Base-by-base conservation (phyloP, 2,797 vertebrate species). In the Paedocypris micromegethes region DNA sequence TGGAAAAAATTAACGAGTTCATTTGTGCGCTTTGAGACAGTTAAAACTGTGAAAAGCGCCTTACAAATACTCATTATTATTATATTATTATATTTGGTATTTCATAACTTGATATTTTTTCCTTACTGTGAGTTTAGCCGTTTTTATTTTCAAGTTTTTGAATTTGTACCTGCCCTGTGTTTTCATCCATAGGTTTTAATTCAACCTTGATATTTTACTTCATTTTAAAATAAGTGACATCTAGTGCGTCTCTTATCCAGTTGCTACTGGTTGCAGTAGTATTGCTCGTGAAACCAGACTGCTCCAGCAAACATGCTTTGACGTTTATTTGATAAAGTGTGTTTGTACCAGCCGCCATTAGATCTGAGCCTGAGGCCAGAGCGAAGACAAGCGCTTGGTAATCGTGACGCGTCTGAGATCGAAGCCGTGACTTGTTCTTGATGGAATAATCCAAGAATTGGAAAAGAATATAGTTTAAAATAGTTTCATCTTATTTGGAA, bases 301-400 rank as follows among this genome's bases (percentile, higher is more conserved):
- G 64, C 74, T 78, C 77, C 51, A 48, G 55, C 70, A 74, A 66
- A 74, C 66, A 9, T 47, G 9, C 43, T 65, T 64, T 79, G 72
- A 75, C 75, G 53, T 78, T 78, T 73, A 70, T 80, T 75, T 79
- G 71, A 76, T 73, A 58, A 50, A 66, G 58, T 45, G 43, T 77
- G 75, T 62, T 50, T 64, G 48, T 76, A 67, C 58, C 68, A 58
- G 62, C 65, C 56, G 61, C 54, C 49, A 7, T 65, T 44, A 47
- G 56, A 76, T 64, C 51, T 47, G 46, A 67, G 73, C 68, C 65
- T 5, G 2, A 58, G 74, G 72, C 57, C 42, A 64, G 53, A 37
- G 42, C 51, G 4, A 52, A 73, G 48, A 78, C 23, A 55, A 51
- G 64, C 50, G 52, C 79, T 75, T 54, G 70, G 53, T 59, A 75